Percentiles rank a stretch among this genome's conserved stretches.
phyloP scores from a whole-genome alignment of 2,888 invertebrate genomes.

The Crepidodera aurea region DNA sequence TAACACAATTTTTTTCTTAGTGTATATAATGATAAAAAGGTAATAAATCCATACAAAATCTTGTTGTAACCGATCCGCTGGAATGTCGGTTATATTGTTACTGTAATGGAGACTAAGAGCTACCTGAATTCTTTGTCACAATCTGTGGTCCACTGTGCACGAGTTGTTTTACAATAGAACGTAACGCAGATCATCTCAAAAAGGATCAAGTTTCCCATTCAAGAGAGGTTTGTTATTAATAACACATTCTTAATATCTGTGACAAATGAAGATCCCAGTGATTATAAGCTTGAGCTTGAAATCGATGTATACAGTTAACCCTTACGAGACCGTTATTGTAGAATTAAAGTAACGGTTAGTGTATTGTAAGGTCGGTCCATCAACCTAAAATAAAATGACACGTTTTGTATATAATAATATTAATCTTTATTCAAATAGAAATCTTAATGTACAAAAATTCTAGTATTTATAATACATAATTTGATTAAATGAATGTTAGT shows the following conservation, averaged over 20 bases:
- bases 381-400: too few relatives aligned
- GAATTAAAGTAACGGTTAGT: too few relatives aligned
- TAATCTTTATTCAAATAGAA: too few relatives aligned
- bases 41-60: background rate
- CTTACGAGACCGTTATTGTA: background rate
- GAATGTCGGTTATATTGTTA: background rate
- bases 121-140: constrained; percentile 18
- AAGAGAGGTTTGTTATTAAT: constrained; percentile 13
- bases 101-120: constrained; percentile 5
- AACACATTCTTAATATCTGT: constrained; percentile 6
- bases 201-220: constrained; percentile 14
- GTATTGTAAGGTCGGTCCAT: too few relatives aligned
- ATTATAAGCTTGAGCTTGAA: background rate
- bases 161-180: constrained; percentile 5
- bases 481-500: too few relatives aligned
- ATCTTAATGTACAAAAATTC: too few relatives aligned
- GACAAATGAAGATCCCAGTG: constrained; percentile 14
- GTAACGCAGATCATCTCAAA: constrained; percentile 16
- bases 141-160: background rate
- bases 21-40: background rate
- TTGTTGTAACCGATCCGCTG: background rate
- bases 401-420: too few relatives aligned
- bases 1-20: background rate
- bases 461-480: too few relatives aligned
- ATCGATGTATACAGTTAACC: background rate